A percentile compares a stretch with the other conserved stretches of the same genome.
Evolutionary conservation across 2,113 vertebrate genomes (phyloP).

Genomic region (Thalassarche chlororhynchos): DNA sequence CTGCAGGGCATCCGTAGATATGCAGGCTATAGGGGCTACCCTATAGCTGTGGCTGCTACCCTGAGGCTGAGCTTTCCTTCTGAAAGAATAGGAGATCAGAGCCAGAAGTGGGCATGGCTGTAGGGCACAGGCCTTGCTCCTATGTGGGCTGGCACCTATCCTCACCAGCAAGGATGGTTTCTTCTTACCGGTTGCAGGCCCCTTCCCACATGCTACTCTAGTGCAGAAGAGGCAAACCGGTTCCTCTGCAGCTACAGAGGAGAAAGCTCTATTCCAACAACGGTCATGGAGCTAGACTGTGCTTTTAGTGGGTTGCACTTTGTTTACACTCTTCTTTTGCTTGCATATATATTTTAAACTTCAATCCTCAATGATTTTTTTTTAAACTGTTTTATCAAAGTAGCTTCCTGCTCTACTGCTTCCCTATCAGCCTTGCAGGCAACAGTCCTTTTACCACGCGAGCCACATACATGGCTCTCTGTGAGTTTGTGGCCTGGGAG

Average conservation of each 20-base stretch:
- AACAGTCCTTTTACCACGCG: neutral
- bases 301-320: neutral
- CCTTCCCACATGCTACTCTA: neutral
- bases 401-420: neutral
- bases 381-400: neutral
- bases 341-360: neutral
- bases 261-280: neutral
- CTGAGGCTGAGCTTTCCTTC: neutral
- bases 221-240: neutral
- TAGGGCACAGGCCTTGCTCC: neutral
- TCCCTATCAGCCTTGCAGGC: neutral
- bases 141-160: rapidly evolving
- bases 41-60: neutral
- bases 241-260: neutral
- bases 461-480: neutral
- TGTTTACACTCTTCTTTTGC: neutral
- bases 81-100: neutral
- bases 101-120: neutral
- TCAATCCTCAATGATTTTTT: neutral
- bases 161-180: neutral
- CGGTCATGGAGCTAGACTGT: neutral
- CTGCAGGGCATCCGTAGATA: rapidly evolving
- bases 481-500: neutral
- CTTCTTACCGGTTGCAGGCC: neutral
- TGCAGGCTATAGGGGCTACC: neutral